phyloP scores from a whole-genome alignment of 2,113 vertebrate genomes.

The Phylloscopus trochilus region DNA sequence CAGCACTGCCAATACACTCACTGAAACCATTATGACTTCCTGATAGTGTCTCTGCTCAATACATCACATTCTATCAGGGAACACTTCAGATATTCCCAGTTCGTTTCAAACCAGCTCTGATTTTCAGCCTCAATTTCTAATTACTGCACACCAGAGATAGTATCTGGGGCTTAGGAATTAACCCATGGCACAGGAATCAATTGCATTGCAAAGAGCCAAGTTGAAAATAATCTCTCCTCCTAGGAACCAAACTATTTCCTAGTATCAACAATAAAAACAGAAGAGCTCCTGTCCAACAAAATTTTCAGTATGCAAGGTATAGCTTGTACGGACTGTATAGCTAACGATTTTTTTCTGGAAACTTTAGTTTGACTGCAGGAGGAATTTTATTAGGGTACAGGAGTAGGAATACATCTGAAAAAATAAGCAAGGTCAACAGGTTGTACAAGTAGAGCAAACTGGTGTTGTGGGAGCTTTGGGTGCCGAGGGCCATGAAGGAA shows the following conservation, averaged over 20 bases:
- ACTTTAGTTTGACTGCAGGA: not conserved
- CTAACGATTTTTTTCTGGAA: not conserved
- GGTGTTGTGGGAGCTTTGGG: not conserved
- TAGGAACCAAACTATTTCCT: not conserved
- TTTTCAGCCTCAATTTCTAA: not conserved
- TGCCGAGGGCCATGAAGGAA: not conserved
- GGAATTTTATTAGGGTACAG: not conserved
- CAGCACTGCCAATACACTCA: not conserved
- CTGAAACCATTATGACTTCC: not conserved
- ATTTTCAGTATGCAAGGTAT: not conserved
- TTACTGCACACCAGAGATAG: not conserved
- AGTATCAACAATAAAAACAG: not conserved
- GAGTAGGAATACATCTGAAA: not conserved
- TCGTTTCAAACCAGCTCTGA: not conserved
- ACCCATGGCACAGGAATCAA: not conserved
- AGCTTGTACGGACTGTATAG: not conserved
- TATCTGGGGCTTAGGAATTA: not conserved
- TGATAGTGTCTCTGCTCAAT: not conserved
- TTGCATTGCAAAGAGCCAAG: not conserved
- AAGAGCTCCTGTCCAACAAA: not conserved
- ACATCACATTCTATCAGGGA: not conserved
- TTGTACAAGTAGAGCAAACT: not conserved
- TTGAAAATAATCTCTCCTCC: not conserved
- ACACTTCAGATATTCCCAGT: not conserved
- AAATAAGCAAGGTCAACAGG: not conserved